A percentile compares a stretch with the other conserved stretches of the same genome.
phyloP scores from a whole-genome alignment of 2,113 vertebrate genomes.

The Boleophthalmus pectinirostris region DNA sequence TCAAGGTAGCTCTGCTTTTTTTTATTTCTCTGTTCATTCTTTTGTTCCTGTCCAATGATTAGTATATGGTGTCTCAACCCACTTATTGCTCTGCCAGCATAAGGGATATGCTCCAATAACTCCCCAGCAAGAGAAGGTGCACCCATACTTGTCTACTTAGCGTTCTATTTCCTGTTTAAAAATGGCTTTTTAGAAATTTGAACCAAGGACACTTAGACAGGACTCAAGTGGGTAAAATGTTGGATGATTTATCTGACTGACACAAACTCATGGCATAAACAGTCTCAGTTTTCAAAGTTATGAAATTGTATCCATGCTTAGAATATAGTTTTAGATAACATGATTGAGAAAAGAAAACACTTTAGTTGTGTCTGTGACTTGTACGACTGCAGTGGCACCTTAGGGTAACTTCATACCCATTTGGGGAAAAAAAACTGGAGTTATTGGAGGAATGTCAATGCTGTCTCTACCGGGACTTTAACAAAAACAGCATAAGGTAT shows the following conservation, averaged over 20 bases:
- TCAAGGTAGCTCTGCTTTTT: slow-evolving; percentile 37
- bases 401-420: slow-evolving; percentile 64
- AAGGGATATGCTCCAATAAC: slow-evolving; percentile 68
- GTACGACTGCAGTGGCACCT: slow-evolving; percentile 54
- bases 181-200: slow-evolving; percentile 48
- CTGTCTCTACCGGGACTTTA: slow-evolving; percentile 45
- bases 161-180: slow-evolving; percentile 32
- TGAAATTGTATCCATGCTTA: slow-evolving; percentile 69
- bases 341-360: slow-evolving; percentile 46
- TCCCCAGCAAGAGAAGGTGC: slow-evolving; percentile 50
- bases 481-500: slow-evolving; percentile 35
- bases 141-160: slow-evolving; percentile 49
- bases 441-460: slow-evolving; percentile 67
- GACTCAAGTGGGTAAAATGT: slow-evolving; percentile 46
- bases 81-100: slow-evolving; percentile 57
- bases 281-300: slow-evolving; percentile 69
- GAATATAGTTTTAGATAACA: slow-evolving; percentile 48
- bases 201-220: slow-evolving; percentile 41
- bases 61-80: slow-evolving; percentile 62
- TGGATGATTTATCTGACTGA: slow-evolving; percentile 64
- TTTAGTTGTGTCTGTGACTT: slow-evolving; percentile 71
- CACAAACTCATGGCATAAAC: slow-evolving; percentile 24
- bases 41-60: slow-evolving; percentile 61
- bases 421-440: slow-evolving; percentile 62
- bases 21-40: slow-evolving; percentile 16